These are phyloP conservation scores for Pteropus alecto DNA, from an alignment of 2,113 vertebrate genomes.

Conservation along the genomic window DNA sequence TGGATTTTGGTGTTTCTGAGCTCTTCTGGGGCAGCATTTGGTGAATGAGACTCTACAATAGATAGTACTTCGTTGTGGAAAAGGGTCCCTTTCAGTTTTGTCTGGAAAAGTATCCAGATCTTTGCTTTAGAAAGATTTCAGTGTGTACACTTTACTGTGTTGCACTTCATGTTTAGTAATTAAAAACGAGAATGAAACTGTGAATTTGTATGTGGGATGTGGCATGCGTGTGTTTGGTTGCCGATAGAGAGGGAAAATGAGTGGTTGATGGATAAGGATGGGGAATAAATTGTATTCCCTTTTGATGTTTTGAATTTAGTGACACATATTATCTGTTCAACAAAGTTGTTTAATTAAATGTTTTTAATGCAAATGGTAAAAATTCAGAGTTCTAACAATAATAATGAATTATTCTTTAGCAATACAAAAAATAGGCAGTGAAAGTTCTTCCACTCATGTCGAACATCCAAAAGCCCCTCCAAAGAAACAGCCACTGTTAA, in stretches of 20 bases:
- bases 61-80: neutral
- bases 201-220: neutral
- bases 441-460: neutral
- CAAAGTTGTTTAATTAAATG: neutral
- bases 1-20: neutral
- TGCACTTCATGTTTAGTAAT: neutral
- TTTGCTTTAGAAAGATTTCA: constrained; percentile 9
- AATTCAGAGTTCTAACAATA: neutral
- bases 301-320: neutral
- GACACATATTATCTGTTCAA: neutral
- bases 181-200: neutral
- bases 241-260: neutral
- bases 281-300: neutral
- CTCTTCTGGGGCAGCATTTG: neutral
- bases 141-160: neutral
- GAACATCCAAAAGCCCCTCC: neutral
- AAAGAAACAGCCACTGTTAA: neutral
- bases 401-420: neutral
- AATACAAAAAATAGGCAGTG: neutral
- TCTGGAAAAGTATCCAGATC: neutral
- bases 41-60: neutral
- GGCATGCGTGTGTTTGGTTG: neutral
- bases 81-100: neutral
- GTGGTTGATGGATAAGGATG: neutral
- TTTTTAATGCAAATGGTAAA: neutral